A percentile compares a stretch with the other conserved stretches of the same genome.
Conservation (phyloP, 2,113 vertebrate genomes). For the Campylorhamphus procurvoides region DNA sequence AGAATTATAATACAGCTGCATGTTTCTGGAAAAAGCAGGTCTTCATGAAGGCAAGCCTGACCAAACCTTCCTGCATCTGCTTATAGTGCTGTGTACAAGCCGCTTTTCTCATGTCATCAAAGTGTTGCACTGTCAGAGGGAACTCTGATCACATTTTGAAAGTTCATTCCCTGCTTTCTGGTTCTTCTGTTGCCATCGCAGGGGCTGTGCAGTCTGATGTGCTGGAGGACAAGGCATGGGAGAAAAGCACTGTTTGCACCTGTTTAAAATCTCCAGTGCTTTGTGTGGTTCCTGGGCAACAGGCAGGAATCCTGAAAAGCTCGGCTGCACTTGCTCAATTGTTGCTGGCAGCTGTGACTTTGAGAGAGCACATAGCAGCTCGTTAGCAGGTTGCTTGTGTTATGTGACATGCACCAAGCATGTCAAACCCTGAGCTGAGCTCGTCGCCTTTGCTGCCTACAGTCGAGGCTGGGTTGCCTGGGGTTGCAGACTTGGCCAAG, state of each 20-base stretch:
- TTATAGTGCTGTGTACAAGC: not conserved
- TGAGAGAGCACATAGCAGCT: slow-evolving; percentile 52
- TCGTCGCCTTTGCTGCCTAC: not conserved
- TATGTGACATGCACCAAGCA: slow-evolving; percentile 53
- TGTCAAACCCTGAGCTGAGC: slow-evolving; percentile 38
- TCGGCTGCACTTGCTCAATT: slow-evolving; percentile 74
- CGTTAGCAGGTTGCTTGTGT: slow-evolving; percentile 70
- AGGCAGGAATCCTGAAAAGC: slow-evolving; percentile 75
- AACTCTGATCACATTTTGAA: not conserved
- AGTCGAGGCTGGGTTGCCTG: not conserved
- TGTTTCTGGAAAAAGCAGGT: not conserved
- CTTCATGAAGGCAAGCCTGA: not conserved
- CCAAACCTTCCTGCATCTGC: not conserved
- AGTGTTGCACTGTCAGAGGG: not conserved
- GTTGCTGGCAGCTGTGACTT: slow-evolving; percentile 74
- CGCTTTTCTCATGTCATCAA: not conserved
- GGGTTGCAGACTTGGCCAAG: not conserved
- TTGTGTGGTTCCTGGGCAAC: slow-evolving; percentile 78
- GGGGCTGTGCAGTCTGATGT: slow-evolving; percentile 6
- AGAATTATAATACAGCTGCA: not conserved
- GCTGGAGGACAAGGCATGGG: slow-evolving; percentile 4
- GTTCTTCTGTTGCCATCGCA: not conserved
- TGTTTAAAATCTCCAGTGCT: slow-evolving; percentile 72
- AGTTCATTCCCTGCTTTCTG: slow-evolving; percentile 45
- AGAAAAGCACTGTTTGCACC: slow-evolving; percentile 70